A percentile compares a stretch with the other conserved stretches of the same genome.
Evolutionary conservation across 2,888 invertebrate genomes (phyloP).

Genomic region (Scrobipalpa atriplicella): DNA sequence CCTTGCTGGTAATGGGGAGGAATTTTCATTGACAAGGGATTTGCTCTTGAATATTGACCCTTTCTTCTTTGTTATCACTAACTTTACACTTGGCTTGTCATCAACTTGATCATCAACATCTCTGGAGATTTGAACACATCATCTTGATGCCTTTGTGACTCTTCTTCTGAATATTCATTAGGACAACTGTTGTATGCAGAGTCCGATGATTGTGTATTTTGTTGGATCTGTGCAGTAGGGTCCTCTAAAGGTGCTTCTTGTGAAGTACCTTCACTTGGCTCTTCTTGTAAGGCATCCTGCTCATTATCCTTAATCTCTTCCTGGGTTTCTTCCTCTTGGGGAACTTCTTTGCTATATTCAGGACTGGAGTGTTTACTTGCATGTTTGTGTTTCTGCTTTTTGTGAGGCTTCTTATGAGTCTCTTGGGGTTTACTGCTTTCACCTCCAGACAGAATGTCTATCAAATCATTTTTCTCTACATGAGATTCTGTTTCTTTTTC

Average conservation of each 20-base stretch:
- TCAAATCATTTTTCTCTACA: constrained; percentile 61
- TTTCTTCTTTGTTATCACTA: constrained; percentile 91
- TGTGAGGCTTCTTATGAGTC: constrained; percentile 40
- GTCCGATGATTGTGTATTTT: constrained; percentile 67
- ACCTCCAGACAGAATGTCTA: constrained; percentile 64
- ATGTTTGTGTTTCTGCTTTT: constrained; percentile 65
- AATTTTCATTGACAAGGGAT: constrained; percentile 85
- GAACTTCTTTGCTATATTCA: constrained; percentile 44
- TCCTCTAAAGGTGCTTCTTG: constrained; percentile 54
- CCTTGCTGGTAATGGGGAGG: constrained; percentile 81
- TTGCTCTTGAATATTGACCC: constrained; percentile 96
- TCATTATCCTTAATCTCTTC: constrained; percentile 37
- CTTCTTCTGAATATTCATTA: constrained; percentile 73
- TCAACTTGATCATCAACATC: constrained; percentile 65
- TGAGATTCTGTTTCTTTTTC: constrained; percentile 57
- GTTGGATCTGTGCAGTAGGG: constrained; percentile 57
- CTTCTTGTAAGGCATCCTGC: constrained; percentile 46
- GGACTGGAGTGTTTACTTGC: constrained; percentile 64
- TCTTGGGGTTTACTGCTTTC: constrained; percentile 50
- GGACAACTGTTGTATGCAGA: constrained; percentile 76
- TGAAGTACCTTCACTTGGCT: constrained; percentile 43
- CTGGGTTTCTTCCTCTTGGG: constrained; percentile 41
- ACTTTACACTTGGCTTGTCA: constrained; percentile 84
- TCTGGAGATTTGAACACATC: constrained; percentile 75
- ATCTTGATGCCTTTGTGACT: constrained; percentile 65